phyloP scores from a whole-genome alignment of 2,113 vertebrate species.

The Austrofundulus limnaeus region DNA sequence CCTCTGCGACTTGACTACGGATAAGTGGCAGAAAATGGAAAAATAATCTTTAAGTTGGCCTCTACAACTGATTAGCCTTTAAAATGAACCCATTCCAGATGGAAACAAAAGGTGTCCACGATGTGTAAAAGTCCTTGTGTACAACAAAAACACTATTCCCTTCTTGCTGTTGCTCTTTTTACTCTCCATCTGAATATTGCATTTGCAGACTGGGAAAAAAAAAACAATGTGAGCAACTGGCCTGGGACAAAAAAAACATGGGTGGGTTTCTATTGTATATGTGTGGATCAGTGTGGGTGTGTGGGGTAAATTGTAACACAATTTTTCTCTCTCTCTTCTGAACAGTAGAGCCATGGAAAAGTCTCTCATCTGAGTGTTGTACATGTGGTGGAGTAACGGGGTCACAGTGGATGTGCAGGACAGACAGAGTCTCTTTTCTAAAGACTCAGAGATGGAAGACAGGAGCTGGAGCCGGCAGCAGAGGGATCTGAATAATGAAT shows the following conservation, averaged over 20 bases:
- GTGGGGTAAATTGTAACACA: conserved; percentile 26
- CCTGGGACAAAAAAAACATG: conserved; percentile 19
- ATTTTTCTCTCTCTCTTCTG: conserved; percentile 28
- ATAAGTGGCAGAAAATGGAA: no score
- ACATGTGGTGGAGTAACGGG: conserved; percentile 66
- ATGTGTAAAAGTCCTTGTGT: not conserved
- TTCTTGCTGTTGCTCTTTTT: not conserved
- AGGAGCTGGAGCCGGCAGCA: conserved; percentile 47
- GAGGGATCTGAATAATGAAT: conserved; percentile 75
- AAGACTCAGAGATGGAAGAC: conserved; percentile 58
- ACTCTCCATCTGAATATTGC: not conserved
- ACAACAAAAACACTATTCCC: not conserved
- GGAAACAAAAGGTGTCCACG: not conserved
- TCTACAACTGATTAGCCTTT: no score
- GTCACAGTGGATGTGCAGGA: conserved; percentile 65
- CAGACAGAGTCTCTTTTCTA: conserved; percentile 58
- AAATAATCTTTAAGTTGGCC: no score
- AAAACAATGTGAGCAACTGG: conserved; percentile 28
- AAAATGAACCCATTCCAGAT: no score
- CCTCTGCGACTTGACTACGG: no score
- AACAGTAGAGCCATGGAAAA: conserved; percentile 36
- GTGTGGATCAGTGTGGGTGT: conserved; percentile 6
- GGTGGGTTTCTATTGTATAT: not conserved
- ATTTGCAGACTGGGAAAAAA: not conserved
- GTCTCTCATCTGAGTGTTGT: conserved; percentile 56